phyloP scores from a whole-genome alignment of 2,797 vertebrate species.

The Acropternis orthonyx region DNA sequence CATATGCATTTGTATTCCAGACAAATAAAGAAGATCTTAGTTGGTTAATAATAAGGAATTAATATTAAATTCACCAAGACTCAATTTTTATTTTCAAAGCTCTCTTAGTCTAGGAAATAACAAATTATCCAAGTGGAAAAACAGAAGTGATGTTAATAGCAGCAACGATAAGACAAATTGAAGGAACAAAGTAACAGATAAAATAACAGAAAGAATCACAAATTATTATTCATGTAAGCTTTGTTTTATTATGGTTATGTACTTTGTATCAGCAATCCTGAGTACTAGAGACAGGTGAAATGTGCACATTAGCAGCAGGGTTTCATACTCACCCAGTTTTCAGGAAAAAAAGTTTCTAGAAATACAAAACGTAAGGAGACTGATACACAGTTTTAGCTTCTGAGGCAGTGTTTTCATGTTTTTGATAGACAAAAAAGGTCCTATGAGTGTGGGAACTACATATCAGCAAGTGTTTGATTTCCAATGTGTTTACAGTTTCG shows the following conservation, averaged over 20 bases:
- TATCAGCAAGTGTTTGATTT: not conserved
- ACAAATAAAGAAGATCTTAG: not conserved
- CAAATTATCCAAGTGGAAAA: not conserved
- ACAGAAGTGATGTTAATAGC: not conserved
- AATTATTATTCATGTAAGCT: not conserved
- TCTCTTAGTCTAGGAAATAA: not conserved
- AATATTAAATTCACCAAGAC: not conserved
- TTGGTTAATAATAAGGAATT: not conserved
- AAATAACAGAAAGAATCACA: not conserved
- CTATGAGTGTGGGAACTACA: not conserved
- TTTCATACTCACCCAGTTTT: not conserved
- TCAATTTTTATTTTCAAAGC: conserved; percentile 18
- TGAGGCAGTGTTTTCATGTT: not conserved
- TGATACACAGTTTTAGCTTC: not conserved
- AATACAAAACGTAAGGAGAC: not conserved
- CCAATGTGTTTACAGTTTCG: not conserved
- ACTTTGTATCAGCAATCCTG: not conserved
- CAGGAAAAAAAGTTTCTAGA: not conserved
- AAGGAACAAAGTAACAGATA: conserved; percentile 5
- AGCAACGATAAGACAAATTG: not conserved
- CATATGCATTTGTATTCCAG: not conserved
- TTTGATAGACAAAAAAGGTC: not conserved
- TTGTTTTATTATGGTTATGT: not conserved
- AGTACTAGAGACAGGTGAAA: not conserved
- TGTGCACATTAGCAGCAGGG: not conserved